Percentiles rank a stretch among this genome's conserved stretches.
phyloP scores from a whole-genome alignment of 2,113 vertebrate genomes.

The Paraplagusia blochii region DNA sequence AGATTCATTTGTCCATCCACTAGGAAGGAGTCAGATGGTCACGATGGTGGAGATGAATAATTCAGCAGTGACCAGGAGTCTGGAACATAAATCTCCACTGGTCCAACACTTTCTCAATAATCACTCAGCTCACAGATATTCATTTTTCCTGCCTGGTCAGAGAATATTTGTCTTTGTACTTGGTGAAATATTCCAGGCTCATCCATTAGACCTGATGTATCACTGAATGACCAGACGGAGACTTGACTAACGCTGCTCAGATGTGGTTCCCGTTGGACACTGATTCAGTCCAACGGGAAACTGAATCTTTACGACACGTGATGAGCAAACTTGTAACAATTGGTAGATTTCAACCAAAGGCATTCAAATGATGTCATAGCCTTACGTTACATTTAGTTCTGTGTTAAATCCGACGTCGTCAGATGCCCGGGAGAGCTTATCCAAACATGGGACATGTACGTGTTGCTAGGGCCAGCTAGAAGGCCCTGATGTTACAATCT shows the following conservation, averaged over 20 bases:
- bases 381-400: no score
- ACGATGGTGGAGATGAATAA: slow-evolving; percentile 16
- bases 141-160: not conserved
- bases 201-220: slow-evolving; percentile 2
- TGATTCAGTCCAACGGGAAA: no score
- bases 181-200: not conserved
- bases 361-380: no score
- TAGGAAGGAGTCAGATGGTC: slow-evolving; percentile 41
- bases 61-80: slow-evolving; percentile 17
- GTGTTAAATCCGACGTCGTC: no score
- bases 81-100: slow-evolving; percentile 29
- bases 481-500: no score
- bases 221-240: slow-evolving; percentile 3
- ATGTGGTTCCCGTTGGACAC: not conserved
- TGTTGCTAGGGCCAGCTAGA: no score
- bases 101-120: slow-evolving; percentile 8
- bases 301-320: no score
- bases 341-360: no score
- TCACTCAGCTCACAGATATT: slow-evolving; percentile 6
- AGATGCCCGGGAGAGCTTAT: no score
- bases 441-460: no score
- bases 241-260: not conserved
- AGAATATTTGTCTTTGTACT: no score
- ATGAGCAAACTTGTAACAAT: no score
- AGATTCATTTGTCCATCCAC: slow-evolving; percentile 20